phyloP scores from a whole-genome alignment of 1,140 invertebrate genomes.

The Drosophila obscura region DNA sequence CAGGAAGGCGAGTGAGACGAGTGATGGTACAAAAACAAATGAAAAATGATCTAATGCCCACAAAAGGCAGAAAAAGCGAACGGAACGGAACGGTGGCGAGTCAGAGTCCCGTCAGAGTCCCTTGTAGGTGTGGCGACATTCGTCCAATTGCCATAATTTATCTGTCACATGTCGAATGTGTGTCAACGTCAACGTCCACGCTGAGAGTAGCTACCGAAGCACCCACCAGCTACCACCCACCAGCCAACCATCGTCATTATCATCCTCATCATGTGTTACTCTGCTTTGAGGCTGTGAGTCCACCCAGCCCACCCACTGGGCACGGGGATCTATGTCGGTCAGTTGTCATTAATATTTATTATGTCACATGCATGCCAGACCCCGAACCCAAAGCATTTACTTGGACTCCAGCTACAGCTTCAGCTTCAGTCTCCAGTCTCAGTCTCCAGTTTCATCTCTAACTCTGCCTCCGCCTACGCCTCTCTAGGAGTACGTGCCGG shows the following conservation, averaged over 20 bases:
- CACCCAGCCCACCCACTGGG: slow-evolving; percentile 32
- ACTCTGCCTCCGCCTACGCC: background rate
- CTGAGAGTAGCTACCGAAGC: slow-evolving; percentile 3
- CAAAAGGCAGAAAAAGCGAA: slow-evolving; percentile 42
- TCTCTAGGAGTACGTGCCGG: slow-evolving; percentile 33
- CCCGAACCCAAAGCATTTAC: slow-evolving; percentile 14
- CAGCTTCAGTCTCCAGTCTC: slow-evolving; percentile 6
- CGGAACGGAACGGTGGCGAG: background rate
- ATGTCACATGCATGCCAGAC: slow-evolving; percentile 67
- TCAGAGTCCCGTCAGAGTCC: slow-evolving; percentile 13
- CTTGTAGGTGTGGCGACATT: slow-evolving; percentile 57
- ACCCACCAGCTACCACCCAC: background rate
- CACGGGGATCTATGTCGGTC: slow-evolving; percentile 48
- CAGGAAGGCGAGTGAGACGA: background rate
- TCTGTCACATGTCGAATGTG: slow-evolving; percentile 81
- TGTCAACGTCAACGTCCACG: slow-evolving; percentile 61
- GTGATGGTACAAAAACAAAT: slow-evolving; percentile 40
- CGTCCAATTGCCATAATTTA: slow-evolving; percentile 79
- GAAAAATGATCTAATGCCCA: slow-evolving; percentile 72
- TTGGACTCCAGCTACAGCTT: slow-evolving; percentile 18
- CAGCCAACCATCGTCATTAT: slow-evolving; percentile 4
- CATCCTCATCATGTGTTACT: slow-evolving; percentile 25
- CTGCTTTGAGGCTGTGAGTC: slow-evolving; percentile 2
- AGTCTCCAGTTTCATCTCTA: slow-evolving; percentile 18
- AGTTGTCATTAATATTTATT: slow-evolving; percentile 80